Base-by-base conservation (phyloP, 2,888 invertebrate species). In the Amphipyra tragopoginis region DNA sequence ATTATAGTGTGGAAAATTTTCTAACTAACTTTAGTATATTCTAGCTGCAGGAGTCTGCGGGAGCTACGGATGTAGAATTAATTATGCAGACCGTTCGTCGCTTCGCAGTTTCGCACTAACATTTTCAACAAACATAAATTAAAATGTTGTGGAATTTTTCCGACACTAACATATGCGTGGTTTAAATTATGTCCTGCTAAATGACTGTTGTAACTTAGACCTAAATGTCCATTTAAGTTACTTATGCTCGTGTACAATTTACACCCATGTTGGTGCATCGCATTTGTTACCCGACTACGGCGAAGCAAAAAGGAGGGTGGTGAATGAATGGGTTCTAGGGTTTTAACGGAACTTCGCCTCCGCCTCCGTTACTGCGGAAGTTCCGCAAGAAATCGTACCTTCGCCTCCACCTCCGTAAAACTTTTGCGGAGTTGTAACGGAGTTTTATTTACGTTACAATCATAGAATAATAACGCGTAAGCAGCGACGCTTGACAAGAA, bases 141-240 rank as follows among this genome's bases (percentile, higher is more conserved):
- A 7, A 4, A 21, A 43, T 39, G 73, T 53, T 36, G 15, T 14
- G 29, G 14, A 53, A 59, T 15, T 54, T 38, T 8, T n/a, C 26
- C 39, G 15, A 8, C 9, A 49, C n/a, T 39, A 15, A 47, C 49
- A 50, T 36, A 33, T 29, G 21, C n/a, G 21, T 38, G 21, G 43
- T n/a, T 54, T 29, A 21, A 53, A 45, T 44, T 44, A 68, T 59
- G 68, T 36, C 21, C 15, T 34, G 44, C 15, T 39, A 40, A 69
- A 68, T 68, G 5, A 51, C 42, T 66, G 15, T 15, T 44, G 26
- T 7, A 14, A n/a, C 11, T n/a, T 47, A 6, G 10, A 39, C 40
- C 29, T 36, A n/a, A 4, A 13, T 21, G 13, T 15, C 6, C 33
- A 33, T 47, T 43, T 36, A 14, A 8, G 21, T 50, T 47, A 14